Evolutionary conservation across 35 echinoderm and acorn worm species (phyloP), one percentile per base, ranked within the genome.

Genomic region (Acanthaster planci): DNA sequence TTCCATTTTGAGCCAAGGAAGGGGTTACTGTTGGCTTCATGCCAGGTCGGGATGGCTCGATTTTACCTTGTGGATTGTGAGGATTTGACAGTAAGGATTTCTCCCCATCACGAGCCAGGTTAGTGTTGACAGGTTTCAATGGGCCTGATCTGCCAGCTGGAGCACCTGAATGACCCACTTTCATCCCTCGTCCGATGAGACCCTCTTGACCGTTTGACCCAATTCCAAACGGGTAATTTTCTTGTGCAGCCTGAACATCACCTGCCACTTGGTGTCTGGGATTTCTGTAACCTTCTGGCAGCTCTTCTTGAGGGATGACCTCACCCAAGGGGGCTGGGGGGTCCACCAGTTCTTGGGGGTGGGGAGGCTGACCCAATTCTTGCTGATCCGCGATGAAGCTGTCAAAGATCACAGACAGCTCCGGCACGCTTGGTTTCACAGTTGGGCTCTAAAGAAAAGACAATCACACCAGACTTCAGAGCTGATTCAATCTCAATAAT

Each of bases 321-420:
- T 72, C 64, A 27, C 34, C 26, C 21, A 34, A 30, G 7, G 23
- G 64, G 34, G 64, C 26, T 3, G 32, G 21, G 19, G 10, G 2
- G 34, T 26, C 21, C 14, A 36, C 12, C 26, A 26, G 30, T 19
- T 21, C 64, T 72, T 26, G 64, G 64, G 64, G n/a, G 7, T 72
- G 64, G 34, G 64, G 64, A 10, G 32, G 21, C 18, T 34, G 2
- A 56, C 16, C 21, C 23, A 36, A 15, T 0, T 40, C 16, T 18
- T 82, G 81, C 38, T 51, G 32, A 2, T 83, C 52, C 2, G 90
- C 77, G 58, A 78, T 58, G 39, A 86, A 87, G 67, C 81, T 92
- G 78, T 93, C 88, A 72, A 87, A 93, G 36, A 94, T 81, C 81
- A 99, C 30, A 40, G 96, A 99, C 6, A 97, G 58, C 64, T 99